Percentiles rank a stretch among this genome's conserved stretches.
Evolutionary conservation across 2,797 vertebrate species (phyloP).

Genomic region (Streptopelia turtur): DNA sequence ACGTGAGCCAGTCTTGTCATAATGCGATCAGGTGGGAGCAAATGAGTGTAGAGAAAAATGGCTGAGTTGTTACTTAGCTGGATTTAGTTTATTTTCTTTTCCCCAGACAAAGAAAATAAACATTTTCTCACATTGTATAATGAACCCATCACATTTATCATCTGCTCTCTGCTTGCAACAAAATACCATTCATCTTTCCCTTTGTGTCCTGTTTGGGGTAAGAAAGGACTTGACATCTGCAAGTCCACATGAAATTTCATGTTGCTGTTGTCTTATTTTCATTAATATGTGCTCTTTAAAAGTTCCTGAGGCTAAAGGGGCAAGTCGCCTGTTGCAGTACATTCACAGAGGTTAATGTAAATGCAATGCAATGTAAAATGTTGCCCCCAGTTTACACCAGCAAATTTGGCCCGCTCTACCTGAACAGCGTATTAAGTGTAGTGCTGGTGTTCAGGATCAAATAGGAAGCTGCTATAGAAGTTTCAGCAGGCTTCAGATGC

Average conservation of each 20-base stretch:
- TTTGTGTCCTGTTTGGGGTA: background rate
- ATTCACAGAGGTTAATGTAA: background rate
- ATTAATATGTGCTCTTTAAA: background rate
- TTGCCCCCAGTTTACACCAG: background rate
- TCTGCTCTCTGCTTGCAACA: background rate
- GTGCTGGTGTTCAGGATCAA: background rate
- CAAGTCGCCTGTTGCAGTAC: background rate
- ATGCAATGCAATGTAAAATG: background rate
- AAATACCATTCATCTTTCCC: background rate
- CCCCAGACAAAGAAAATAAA: conserved; percentile 15
- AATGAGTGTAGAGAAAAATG: background rate
- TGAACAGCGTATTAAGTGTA: accelerated
- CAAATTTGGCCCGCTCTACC: background rate
- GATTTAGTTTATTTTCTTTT: conserved; percentile 17
- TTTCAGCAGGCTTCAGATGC: background rate
- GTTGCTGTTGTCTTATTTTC: background rate
- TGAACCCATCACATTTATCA: background rate
- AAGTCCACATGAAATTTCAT: background rate
- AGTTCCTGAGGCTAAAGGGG: background rate
- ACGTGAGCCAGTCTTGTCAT: background rate
- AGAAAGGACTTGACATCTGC: background rate
- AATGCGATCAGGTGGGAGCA: background rate
- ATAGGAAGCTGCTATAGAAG: background rate
- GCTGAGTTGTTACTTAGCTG: conserved; percentile 17
- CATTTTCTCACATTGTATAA: background rate